Percentiles rank a stretch among this genome's conserved stretches.
phyloP scores from a whole-genome alignment of 2,888 invertebrate species.

The Sinhomidia bicolor region DNA sequence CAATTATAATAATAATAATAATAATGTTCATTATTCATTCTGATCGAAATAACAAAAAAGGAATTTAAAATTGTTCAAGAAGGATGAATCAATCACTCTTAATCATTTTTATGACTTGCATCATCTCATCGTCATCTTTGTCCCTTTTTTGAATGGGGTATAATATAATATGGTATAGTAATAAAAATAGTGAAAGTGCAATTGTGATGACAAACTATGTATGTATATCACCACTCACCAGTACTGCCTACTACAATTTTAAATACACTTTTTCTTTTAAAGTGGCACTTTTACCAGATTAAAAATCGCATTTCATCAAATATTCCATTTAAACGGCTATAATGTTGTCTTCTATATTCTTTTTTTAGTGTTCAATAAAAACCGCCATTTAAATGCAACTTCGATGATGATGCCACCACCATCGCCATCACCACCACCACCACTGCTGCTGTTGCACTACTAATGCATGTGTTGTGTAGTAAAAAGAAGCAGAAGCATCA shows the following conservation, averaged over 20 bases:
- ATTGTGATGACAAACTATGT: neutral
- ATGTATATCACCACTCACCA: no score
- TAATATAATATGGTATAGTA: no score
- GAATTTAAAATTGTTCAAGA: neutral
- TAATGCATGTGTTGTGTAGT: neutral
- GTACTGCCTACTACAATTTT: neutral
- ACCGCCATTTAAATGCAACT: constrained; percentile 49
- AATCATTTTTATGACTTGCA: no score
- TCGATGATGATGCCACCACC: neutral
- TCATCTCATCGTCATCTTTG: neutral
- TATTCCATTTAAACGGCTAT: constrained; percentile 59
- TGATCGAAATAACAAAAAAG: neutral
- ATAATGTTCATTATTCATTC: neutral
- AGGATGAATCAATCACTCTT: neutral
- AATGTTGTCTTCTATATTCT: constrained; percentile 13
- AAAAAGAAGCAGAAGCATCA: neutral
- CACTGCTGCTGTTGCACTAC: no score
- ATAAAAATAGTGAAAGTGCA: no score
- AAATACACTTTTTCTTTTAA: neutral
- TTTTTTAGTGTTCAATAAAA: constrained; percentile 36
- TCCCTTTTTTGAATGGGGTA: no score
- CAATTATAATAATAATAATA: no score
- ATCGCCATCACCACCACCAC: no score
- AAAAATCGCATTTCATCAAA: constrained; percentile 57
- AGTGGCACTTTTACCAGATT: constrained; percentile 9